Evolutionary conservation across 2,888 invertebrate species (phyloP), one percentile per base, ranked within the genome.

Genomic region (Xiphydria camelus): DNA sequence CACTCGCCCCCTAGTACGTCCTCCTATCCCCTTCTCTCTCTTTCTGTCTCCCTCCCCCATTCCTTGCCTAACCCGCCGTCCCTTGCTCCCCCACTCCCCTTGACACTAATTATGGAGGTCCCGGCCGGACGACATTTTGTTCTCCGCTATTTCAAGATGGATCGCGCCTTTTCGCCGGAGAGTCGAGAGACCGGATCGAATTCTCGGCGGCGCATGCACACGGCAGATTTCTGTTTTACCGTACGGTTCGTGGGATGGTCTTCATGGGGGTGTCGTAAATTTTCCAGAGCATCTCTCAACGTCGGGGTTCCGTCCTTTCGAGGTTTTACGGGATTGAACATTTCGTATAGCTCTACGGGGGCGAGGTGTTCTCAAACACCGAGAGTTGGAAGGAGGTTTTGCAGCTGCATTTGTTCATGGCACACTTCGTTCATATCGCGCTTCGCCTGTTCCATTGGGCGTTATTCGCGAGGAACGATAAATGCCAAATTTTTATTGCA

Each of bases 51-150:
- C 37, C 37, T 26, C 43, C 35, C 44, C 23, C 15, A 34, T 41
- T 33, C 38, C 26, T 34, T 22, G 34, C 26, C 33, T 32, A 19
- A 40, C 40, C 14, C 12, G 15, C 41, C 20, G 40, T 10, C 38
- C 33, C 32, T 25, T 19, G 35, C 32, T 33, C 31, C 22, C 44
- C 15, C 18, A 36, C 35, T 29, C 29, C 43, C 36, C 32, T 44
- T 23, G 45, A 47, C 59, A 62, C 65, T 75, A 73, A 74, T 75
- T 74, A 74, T 73, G 72, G 71, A 70, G 69, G 73, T 64, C 59
- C 59, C 54, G 53, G 55, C 44, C 55, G 51, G 68, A 64, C 71
- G 74, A 73, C 74, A 75, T 74, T 75, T 75, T 75, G 73, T 74
- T 73, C 65, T 53, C 57, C 55, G 55, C 53, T 51, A 51, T 54